Evolutionary conservation across 2,888 invertebrate genomes (phyloP).

Genomic region (Pachycephus smyrnensis): DNA sequence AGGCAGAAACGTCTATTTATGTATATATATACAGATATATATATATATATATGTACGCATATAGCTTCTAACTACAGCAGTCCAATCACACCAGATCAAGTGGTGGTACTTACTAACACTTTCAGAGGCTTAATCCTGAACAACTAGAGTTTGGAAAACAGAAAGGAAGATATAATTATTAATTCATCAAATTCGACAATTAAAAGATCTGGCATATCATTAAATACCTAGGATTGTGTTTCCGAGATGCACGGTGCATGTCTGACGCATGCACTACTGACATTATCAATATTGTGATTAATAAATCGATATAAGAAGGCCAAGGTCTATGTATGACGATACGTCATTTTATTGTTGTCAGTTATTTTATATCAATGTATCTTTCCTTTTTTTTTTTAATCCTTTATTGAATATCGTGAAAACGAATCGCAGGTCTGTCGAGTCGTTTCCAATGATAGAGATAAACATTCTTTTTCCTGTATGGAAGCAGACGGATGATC

Average conservation of each 20-base stretch:
- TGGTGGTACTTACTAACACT: slow-evolving; percentile 93
- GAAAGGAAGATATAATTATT: slow-evolving; percentile 64
- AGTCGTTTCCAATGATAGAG: background rate
- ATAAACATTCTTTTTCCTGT: background rate
- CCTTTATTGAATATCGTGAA: background rate
- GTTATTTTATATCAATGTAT: background rate
- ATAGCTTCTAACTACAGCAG: slow-evolving; percentile 68
- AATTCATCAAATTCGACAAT: slow-evolving; percentile 42
- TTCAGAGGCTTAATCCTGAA: slow-evolving; percentile 99
- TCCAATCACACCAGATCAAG: slow-evolving; percentile 69
- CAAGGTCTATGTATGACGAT: background rate
- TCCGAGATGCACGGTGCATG: slow-evolving; percentile 48
- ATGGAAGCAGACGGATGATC: background rate
- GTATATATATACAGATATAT: slow-evolving; percentile 14
- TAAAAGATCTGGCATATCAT: background rate
- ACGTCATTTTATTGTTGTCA: background rate
- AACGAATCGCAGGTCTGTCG: background rate
- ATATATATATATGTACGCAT: slow-evolving; percentile 47
- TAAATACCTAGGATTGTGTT: slow-evolving; percentile 35
- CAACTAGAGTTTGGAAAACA: slow-evolving; percentile 81
- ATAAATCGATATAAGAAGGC: background rate
- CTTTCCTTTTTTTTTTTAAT: slow-evolving; percentile 28
- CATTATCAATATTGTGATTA: background rate
- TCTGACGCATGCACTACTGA: slow-evolving; percentile 39
- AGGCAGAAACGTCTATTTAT: slow-evolving; percentile 7